Conservation (phyloP, 2,113 vertebrate species). For the Mystacornis crossleyi region DNA sequence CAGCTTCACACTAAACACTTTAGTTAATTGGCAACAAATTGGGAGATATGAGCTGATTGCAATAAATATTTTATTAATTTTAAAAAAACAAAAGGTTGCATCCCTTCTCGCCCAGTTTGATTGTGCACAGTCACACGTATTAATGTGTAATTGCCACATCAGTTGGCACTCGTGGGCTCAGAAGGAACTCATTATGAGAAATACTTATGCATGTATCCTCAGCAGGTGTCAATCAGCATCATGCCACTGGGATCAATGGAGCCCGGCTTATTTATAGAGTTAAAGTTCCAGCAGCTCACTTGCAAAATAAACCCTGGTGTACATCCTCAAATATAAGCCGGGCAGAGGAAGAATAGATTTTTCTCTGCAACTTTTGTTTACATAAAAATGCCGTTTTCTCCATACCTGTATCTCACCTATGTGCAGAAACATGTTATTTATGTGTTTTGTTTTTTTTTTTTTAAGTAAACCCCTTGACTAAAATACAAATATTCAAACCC, state of each 20-base stretch:
- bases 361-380: background rate
- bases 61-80: slow-evolving; percentile 63
- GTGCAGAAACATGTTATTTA: background rate
- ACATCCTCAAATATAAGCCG: background rate
- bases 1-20: slow-evolving; percentile 34
- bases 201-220: slow-evolving; percentile 1
- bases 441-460: background rate
- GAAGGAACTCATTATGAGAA: slow-evolving; percentile 48
- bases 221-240: slow-evolving; percentile 32
- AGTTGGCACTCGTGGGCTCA: slow-evolving; percentile 19
- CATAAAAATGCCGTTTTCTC: background rate
- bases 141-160: slow-evolving; percentile 56
- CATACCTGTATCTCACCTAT: background rate
- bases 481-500: background rate
- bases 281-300: background rate
- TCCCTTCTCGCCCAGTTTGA: slow-evolving; percentile 30
- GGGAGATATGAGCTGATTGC: slow-evolving; percentile 43
- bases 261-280: background rate
- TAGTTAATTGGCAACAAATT: slow-evolving; percentile 61
- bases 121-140: slow-evolving; percentile 19
- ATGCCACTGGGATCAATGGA: background rate
- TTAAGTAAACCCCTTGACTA: background rate
- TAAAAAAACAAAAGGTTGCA: slow-evolving; percentile 48
- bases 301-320: background rate
- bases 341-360: background rate